These are phyloP conservation scores for Siderastrea radians DNA, from an alignment of 92 coral and sea anemone genomes.

Conservation along the genomic window DNA sequence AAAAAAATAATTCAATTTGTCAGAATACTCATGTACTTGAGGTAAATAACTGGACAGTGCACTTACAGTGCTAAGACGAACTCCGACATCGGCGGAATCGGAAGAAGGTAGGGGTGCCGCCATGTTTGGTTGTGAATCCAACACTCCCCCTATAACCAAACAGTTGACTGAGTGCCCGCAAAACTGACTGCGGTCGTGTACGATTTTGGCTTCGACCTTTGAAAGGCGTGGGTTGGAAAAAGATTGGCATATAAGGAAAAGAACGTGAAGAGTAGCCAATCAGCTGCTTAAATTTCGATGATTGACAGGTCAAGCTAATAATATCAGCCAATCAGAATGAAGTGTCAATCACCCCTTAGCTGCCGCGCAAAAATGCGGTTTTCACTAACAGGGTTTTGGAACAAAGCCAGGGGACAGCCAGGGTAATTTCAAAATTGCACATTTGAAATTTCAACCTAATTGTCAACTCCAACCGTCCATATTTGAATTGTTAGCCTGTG, in stretches of 20 bases:
- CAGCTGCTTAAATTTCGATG: constrained; percentile 42
- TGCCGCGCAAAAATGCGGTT: background rate
- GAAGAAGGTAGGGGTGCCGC: constrained; percentile 15
- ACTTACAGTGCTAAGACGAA: constrained; percentile 94
- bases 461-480: background rate
- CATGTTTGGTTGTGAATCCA: constrained; percentile 18
- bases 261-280: constrained; percentile 65
- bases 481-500: background rate
- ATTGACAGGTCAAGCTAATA: constrained; percentile 54
- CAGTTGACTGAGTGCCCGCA: constrained; percentile 23
- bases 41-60: background rate
- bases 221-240: constrained; percentile 35
- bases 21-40: background rate
- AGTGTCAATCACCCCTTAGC: background rate
- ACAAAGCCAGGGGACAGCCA: background rate
- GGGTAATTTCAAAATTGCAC: background rate
- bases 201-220: constrained; percentile 10
- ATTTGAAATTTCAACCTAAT: background rate
- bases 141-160: constrained; percentile 2
- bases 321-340: constrained; percentile 62
- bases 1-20: constrained; percentile 27
- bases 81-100: constrained; percentile 83
- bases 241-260: constrained; percentile 30
- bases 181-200: constrained; percentile 20
- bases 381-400: background rate